Percentiles rank a stretch among this genome's conserved stretches.
These are phyloP conservation scores for Rhyacophila evoluta DNA, from an alignment of 2,888 invertebrate species.

Conservation along the genomic window DNA sequence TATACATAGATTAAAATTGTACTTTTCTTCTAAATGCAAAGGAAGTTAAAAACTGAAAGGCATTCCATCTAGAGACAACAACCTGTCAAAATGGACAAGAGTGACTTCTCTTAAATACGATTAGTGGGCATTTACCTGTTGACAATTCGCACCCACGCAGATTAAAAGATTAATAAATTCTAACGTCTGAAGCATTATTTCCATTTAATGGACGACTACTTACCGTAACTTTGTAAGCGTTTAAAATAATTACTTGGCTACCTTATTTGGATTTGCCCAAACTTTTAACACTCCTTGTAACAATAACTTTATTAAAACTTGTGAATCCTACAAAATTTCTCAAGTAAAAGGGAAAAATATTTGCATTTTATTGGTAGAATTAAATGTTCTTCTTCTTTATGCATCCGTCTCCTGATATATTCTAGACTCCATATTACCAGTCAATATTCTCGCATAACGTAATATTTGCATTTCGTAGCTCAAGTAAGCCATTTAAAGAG, in stretches of 20 bases:
- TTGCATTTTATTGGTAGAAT: too few relatives aligned
- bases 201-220: background rate
- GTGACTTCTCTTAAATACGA: conserved; percentile 33
- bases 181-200: background rate
- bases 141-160: conserved; percentile 49
- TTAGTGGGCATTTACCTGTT: conserved; percentile 34
- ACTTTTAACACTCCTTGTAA: background rate
- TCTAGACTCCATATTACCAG: too few relatives aligned
- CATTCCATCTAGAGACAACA: background rate
- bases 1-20: too few relatives aligned
- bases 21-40: background rate
- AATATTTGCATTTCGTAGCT: too few relatives aligned
- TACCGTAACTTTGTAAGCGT: background rate
- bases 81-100: conserved; percentile 26
- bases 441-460: too few relatives aligned
- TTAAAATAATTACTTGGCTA: conserved; percentile 3
- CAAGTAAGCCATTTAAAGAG: too few relatives aligned
- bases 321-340: too few relatives aligned
- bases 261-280: background rate
- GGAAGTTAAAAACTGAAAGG: background rate
- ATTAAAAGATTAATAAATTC: conserved; percentile 8
- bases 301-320: too few relatives aligned
- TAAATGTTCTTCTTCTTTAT: too few relatives aligned
- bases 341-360: too few relatives aligned
- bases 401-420: too few relatives aligned